phyloP scores from a whole-genome alignment of 1,140 invertebrate species.

The Drosophila pandora region DNA sequence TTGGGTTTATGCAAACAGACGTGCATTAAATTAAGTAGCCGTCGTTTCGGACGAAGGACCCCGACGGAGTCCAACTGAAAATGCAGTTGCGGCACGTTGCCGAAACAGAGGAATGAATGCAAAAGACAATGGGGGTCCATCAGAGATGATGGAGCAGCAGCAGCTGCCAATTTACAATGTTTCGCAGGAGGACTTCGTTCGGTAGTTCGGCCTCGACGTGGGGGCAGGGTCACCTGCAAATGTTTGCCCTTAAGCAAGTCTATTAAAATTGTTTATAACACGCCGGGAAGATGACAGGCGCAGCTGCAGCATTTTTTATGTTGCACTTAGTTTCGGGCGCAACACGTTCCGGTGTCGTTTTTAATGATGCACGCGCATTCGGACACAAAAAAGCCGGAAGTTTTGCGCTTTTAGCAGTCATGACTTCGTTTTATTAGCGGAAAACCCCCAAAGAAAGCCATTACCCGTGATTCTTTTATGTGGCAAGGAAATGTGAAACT shows the following conservation, averaged over 20 bases:
- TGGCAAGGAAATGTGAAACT: conserved; percentile 65
- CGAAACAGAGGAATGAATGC: conserved; percentile 51
- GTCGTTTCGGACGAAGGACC: conserved; percentile 47
- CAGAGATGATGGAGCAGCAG: conserved; percentile 30
- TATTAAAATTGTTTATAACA: conserved; percentile 80
- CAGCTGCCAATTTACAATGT: conserved; percentile 60
- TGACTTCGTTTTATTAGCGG: conserved; percentile 71
- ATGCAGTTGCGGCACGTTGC: conserved; percentile 68
- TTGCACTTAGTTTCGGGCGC: conserved; percentile 45
- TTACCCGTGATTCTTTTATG: conserved; percentile 72
- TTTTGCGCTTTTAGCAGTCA: conserved; percentile 75
- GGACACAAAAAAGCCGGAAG: conserved; percentile 72
- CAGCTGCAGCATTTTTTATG: conserved; percentile 65
- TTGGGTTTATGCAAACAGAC: conserved; percentile 81
- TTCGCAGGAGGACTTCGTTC: conserved; percentile 26
- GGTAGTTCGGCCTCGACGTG: not conserved
- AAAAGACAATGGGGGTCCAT: conserved; percentile 63
- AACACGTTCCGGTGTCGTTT: conserved; percentile 57
- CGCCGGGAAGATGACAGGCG: conserved; percentile 8
- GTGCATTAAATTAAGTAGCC: conserved; percentile 81
- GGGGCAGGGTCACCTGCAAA: conserved; percentile 43
- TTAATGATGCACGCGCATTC: conserved; percentile 69
- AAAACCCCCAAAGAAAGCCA: conserved; percentile 44
- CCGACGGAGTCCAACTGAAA: conserved; percentile 20
- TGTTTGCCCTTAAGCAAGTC: conserved; percentile 78